phyloP scores from a whole-genome alignment of 2,888 invertebrate genomes.

The Opisthograptis luteolata region DNA sequence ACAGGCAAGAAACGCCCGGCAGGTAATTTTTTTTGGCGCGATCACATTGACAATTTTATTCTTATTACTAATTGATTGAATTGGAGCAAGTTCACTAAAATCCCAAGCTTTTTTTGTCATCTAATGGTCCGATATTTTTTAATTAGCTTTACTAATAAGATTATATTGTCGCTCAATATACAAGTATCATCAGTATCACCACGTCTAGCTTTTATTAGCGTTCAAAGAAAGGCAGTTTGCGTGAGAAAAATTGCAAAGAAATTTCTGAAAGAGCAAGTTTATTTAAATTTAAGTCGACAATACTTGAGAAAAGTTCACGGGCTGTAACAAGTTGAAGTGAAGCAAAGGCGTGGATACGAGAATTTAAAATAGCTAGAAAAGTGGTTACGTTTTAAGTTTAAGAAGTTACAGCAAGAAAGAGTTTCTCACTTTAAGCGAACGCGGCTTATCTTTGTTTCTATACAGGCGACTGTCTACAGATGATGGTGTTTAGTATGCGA shows the following conservation, averaged over 20 bases:
- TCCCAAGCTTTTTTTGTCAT: too few species aligned
- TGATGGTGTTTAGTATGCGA: too few species aligned
- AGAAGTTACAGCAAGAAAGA: constrained; percentile 1
- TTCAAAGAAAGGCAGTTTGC: constrained; percentile 12
- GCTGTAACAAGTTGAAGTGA: constrained; percentile 9
- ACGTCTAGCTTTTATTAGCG: not conserved
- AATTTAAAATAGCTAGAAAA: constrained; percentile 17
- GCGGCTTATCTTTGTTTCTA: constrained; percentile 1
- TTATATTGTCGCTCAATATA: constrained; percentile 28
- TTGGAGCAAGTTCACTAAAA: too few species aligned
- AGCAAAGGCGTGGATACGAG: constrained; percentile 7
- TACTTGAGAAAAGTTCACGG: constrained; percentile 1
- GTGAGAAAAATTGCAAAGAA: not conserved
- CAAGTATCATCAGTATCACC: constrained; percentile 6
- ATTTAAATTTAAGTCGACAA: not conserved
- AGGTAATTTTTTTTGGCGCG: too few species aligned
- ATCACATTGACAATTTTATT: too few species aligned
- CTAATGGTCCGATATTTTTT: too few species aligned
- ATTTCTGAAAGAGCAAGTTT: not conserved
- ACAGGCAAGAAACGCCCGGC: too few species aligned
- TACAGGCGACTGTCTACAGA: too few species aligned
- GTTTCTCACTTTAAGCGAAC: not conserved
- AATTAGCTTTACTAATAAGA: too few species aligned
- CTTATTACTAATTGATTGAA: too few species aligned
- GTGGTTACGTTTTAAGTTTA: constrained; percentile 7